Evolutionary conservation across 2,888 invertebrate genomes (phyloP), one percentile per base, ranked within the genome.

Genomic region (Melinaea menophilus): DNA sequence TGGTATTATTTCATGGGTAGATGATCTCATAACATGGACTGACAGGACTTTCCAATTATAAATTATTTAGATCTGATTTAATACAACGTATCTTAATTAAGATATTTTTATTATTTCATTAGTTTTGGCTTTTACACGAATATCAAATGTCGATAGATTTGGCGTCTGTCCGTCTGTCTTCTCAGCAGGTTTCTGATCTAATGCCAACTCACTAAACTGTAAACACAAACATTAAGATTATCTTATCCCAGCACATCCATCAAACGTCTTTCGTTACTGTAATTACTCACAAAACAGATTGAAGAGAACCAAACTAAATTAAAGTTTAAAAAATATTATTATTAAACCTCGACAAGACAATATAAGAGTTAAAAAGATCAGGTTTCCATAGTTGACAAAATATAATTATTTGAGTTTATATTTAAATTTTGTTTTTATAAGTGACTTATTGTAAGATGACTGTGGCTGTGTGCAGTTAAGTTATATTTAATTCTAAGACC

Each of bases 131-230:
- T 31, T 51, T 22, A 13, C 11, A 48, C n/a, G 35, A n/a, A 59
- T 63, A 58, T 56, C 45, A 55, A 33, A 51, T 61, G 60, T 55
- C 64, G 62, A 62, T 60, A 63, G 45, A 54, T 59, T 64, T 70
- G 72, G 71, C 72, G 71, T 65, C 70, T 55, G 60, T 64, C 60
- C 58, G 72, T 72, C 72, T 72, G 61, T 66, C 66, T 59, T 58
- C 60, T 48, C 62, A 64, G 66, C 61, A 56, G 58, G 64, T 47
- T 67, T 67, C 66, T 67, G 70, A 65, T 67, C 66, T 61, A 58
- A 68, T 60, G 71, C 71, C 71, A 72, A 71, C 60, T 67, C 48
- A 48, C 55, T 54, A 60, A 62, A 63, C 59, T 61, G 68, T 69
- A 69, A 69, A 72, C 67, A 71, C 65, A 71, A 61, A 66, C 68